These are phyloP conservation scores for Phalanger gymnotis DNA, from an alignment of 2,797 vertebrate genomes.

Conservation along the genomic window DNA sequence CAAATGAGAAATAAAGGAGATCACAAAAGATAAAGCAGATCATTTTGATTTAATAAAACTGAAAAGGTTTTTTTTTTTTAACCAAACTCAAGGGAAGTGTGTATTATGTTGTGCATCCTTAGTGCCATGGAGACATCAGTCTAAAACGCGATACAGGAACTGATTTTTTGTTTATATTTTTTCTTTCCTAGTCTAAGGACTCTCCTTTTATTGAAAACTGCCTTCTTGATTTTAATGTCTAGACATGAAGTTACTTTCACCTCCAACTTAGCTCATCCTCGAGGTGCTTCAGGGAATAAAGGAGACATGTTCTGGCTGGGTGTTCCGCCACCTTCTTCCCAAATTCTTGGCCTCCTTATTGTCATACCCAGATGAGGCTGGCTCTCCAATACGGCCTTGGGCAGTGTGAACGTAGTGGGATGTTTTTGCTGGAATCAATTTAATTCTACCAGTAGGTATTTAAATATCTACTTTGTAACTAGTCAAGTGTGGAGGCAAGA, in stretches of 20 bases:
- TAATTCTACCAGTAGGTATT: not conserved
- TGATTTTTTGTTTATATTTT: not conserved
- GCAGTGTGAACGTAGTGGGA: not conserved
- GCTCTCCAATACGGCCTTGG: not conserved
- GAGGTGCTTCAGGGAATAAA: not conserved
- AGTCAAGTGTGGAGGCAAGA: not conserved
- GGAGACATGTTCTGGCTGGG: not conserved
- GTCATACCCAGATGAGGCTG: not conserved
- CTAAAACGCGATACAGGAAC: too few species aligned
- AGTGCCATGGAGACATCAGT: not conserved
- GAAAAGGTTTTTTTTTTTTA: not conserved
- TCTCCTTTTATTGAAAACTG: slow-evolving; percentile 5
- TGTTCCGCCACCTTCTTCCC: not conserved
- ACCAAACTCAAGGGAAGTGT: not conserved
- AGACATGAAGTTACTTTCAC: not conserved
- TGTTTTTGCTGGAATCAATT: not conserved
- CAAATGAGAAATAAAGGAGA: not conserved
- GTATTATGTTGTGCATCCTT: not conserved
- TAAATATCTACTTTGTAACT: not conserved
- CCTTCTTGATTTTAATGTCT: not conserved
- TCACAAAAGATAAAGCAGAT: not conserved
- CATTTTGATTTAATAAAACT: not conserved
- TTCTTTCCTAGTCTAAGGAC: slow-evolving; percentile 6
- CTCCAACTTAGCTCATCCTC: not conserved
- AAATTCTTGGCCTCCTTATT: not conserved